These are phyloP conservation scores for Acromyrmex heyeri DNA, from an alignment of 1,140 invertebrate species.

Conservation along the genomic window DNA sequence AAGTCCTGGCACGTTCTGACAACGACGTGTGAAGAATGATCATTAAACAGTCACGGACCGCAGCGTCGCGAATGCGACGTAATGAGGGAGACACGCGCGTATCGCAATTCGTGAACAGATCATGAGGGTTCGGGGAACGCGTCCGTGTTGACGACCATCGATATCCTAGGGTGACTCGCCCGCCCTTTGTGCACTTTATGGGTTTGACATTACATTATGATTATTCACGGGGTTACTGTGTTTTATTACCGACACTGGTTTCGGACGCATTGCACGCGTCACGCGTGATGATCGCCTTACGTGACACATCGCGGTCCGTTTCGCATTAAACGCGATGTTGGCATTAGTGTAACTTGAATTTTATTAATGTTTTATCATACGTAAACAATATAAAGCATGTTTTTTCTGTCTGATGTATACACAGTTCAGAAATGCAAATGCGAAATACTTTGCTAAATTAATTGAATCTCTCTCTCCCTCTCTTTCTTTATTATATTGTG, in stretches of 20 bases:
- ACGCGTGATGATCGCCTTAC: conserved; percentile 26
- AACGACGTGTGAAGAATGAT: conserved; percentile 71
- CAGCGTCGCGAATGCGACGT: conserved; percentile 73
- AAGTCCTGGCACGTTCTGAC: conserved; percentile 34
- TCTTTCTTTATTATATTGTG: background rate
- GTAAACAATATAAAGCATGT: background rate
- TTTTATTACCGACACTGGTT: conserved; percentile 81
- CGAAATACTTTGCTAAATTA: background rate
- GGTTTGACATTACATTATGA: conserved; percentile 83
- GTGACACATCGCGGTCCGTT: conserved; percentile 39
- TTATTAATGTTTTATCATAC: conserved; percentile 31
- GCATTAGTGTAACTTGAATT: conserved; percentile 18
- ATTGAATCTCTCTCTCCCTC: background rate
- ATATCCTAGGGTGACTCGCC: conserved; percentile 62
- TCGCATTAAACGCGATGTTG: conserved; percentile 23
- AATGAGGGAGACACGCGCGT: conserved; percentile 79
- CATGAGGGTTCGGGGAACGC: conserved; percentile 35
- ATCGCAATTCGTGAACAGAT: conserved; percentile 74
- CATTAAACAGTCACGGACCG: conserved; percentile 72
- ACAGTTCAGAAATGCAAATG: background rate
- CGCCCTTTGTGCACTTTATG: conserved; percentile 85
- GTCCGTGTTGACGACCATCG: conserved; percentile 46
- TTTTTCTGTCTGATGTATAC: background rate
- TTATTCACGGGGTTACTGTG: conserved; percentile 85
- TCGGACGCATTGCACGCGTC: conserved; percentile 52